phyloP scores from a whole-genome alignment of 2,797 vertebrate genomes.

The Hapalemur alaotrensis region DNA sequence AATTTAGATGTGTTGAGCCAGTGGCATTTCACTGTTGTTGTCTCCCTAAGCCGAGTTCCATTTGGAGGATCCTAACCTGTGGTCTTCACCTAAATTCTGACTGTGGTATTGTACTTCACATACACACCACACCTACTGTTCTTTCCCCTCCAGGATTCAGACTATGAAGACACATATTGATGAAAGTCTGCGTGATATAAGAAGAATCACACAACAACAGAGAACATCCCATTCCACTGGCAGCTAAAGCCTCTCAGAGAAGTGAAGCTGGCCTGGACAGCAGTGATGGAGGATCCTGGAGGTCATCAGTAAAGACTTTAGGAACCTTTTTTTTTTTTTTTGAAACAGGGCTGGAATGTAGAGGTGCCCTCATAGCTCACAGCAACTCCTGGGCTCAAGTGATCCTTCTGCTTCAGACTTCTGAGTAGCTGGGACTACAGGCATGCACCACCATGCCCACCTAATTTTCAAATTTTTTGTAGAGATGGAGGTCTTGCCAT shows the following conservation, averaged over 20 bases:
- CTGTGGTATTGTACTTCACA: accelerated
- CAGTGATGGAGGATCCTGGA: not conserved
- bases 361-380: not conserved
- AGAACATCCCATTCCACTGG: not conserved
- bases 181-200: not conserved
- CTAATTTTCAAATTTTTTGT: not conserved
- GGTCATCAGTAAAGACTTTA: conserved; percentile 50
- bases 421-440: not conserved
- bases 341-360: not conserved
- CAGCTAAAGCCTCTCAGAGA: not conserved
- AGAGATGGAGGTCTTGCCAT: not conserved
- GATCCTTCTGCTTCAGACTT: not conserved
- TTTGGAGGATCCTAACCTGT: not conserved
- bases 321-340: not conserved
- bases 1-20: not conserved
- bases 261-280: not conserved
- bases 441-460: not conserved
- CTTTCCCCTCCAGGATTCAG: conserved; percentile 76
- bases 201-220: not conserved
- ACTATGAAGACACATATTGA: conserved; percentile 83
- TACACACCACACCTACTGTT: not conserved
- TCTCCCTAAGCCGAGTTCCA: not conserved
- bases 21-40: not conserved
- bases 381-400: not conserved
- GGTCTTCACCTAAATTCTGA: accelerated